Evolutionary conservation across 2,797 vertebrate genomes (phyloP), one percentile per base, ranked within the genome.

Genomic region (Prionace glauca): DNA sequence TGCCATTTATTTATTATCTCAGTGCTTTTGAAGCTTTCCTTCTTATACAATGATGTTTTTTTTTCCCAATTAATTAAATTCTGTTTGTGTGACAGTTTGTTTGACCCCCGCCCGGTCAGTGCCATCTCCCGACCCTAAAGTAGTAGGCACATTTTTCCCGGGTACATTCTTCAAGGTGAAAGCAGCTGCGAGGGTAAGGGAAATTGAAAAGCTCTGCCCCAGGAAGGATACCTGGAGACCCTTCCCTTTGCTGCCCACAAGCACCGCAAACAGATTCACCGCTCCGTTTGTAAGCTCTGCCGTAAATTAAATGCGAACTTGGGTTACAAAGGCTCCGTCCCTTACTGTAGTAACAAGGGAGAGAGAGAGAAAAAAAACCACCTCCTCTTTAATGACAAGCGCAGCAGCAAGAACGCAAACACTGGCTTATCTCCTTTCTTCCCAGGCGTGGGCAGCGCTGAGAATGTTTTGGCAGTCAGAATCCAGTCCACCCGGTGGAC

Each of bases 401-500:
- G 92, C 24, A 69, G 20, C 62, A 22, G 7, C 8, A 24, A n/a
- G 96, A 97, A 97, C 97, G 96, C 96, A 97, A 97, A 96, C 95
- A 96, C 95, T 95, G 96, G 95, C 97, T 97, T 84, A 96, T 14
- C 22, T 96, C 96, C 95, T 96, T 95, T n/a, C 96, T 97, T 86
- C 96, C 95, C 95, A 18, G 12, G 96, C 96, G 67, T 96, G 90
- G 71, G 41, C 92, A 1, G 69, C 14, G 95, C 96, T 96, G 96
- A 95, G 96, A 96, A 97, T 96, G 74, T 96, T 95, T 97, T 65
- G 96, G 95, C 62, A 24, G 50, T 1, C 26, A 97, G 97, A 97
- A 96, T 90, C 95, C 96, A 96, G 96, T 97, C 96, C 96, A 97
- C 96, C 96, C 93, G 96, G 96, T 96, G 96, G 97, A 97, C 96